Conservation (phyloP, 2,888 invertebrate genomes). For the Pyralis farinalis region DNA sequence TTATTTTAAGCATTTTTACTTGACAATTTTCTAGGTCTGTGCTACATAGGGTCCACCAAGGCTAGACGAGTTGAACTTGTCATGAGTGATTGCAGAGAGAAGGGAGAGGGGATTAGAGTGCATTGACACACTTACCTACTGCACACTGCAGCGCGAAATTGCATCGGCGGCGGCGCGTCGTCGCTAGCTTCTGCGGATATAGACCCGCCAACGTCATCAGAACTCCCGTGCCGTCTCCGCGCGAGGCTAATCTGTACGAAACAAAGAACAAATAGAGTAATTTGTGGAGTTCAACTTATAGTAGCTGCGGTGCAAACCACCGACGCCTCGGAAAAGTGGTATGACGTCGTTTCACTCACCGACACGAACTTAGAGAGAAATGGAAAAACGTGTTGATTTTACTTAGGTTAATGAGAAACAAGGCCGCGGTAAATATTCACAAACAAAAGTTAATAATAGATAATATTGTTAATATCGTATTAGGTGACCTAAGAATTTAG, state of each 20-base stretch:
- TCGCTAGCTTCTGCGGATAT: constrained; percentile 56
- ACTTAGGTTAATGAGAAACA: constrained; percentile 41
- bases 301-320: constrained; percentile 57
- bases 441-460: too few relatives aligned
- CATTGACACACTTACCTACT: constrained; percentile 79
- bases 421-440: constrained; percentile 11
- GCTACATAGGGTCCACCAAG: constrained; percentile 30
- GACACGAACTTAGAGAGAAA: constrained; percentile 66
- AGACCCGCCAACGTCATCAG: constrained; percentile 46
- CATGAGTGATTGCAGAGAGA: constrained; percentile 67
- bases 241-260: constrained; percentile 22
- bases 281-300: constrained; percentile 38
- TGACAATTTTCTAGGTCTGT: constrained; percentile 24
- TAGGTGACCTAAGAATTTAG: too few relatives aligned
- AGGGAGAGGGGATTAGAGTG: constrained; percentile 69
- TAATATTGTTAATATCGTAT: too few relatives aligned
- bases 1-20: constrained; percentile 4
- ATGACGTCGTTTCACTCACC: constrained; percentile 78
- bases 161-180: constrained; percentile 55
- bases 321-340: constrained; percentile 76
- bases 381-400: constrained; percentile 58
- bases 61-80: constrained; percentile 65
- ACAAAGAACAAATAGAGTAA: constrained; percentile 28
- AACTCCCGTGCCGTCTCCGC: constrained; percentile 34
- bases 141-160: constrained; percentile 71